Evolutionary conservation across 2,797 vertebrate species (phyloP).

Genomic region (Microctenopoma stevenorrisi): DNA sequence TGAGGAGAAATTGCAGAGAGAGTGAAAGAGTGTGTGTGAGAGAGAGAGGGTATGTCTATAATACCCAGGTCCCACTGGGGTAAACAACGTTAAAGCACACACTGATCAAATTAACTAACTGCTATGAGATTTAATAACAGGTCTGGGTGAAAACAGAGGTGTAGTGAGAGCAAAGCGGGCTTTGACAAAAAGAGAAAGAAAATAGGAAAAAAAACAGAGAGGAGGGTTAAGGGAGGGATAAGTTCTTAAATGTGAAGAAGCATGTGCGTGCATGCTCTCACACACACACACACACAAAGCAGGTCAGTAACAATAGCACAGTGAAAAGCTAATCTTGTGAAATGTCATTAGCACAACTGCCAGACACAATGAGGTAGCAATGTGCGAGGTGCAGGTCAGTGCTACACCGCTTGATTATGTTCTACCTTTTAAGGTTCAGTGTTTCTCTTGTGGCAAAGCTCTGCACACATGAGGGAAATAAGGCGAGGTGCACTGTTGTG

Average conservation of each 20-base stretch:
- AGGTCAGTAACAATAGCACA: constrained; percentile 58
- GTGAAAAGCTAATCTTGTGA: constrained; percentile 70
- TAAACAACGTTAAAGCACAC: constrained; percentile 64
- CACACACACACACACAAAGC: constrained; percentile 5
- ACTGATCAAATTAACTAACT: constrained; percentile 77
- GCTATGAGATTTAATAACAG: constrained; percentile 67
- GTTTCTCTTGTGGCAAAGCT: constrained; percentile 42
- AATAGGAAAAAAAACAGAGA: constrained; percentile 3
- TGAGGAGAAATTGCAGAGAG: constrained; percentile 27
- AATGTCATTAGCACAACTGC: constrained; percentile 68
- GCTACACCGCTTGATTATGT: constrained; percentile 57
- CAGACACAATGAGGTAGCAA: constrained; percentile 59
- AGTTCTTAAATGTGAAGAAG: constrained; percentile 31
- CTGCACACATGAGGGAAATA: constrained; percentile 42
- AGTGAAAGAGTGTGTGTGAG: constrained; percentile 33
- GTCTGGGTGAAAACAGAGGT: constrained; percentile 25
- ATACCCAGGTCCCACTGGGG: constrained; percentile 54
- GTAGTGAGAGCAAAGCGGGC: constrained; percentile 19
- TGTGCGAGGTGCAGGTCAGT: constrained; percentile 21
- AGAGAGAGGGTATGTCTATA: constrained; percentile 51
- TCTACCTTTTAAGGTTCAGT: constrained; percentile 57
- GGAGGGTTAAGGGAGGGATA: constrained; percentile 1
- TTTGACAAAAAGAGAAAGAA: neutral
- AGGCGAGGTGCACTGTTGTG: constrained; percentile 16
- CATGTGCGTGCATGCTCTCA: neutral